Evolutionary conservation across 2,113 vertebrate genomes (phyloP).

Genomic region (Calidris pugnax): DNA sequence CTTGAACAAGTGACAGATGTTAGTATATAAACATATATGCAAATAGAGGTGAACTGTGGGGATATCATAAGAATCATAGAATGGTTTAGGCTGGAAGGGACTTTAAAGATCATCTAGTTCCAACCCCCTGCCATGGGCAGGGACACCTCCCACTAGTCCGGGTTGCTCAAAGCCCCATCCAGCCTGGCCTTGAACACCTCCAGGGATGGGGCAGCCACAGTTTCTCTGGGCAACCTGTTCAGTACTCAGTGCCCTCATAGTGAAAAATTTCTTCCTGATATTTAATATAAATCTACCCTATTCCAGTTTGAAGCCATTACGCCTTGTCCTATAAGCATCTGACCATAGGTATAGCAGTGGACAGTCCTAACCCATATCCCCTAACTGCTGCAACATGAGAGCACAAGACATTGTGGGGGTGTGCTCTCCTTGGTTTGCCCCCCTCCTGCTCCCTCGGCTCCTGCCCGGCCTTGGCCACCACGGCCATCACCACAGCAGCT

Average conservation of each 20-base stretch:
- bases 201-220: neutral
- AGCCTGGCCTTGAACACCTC: neutral
- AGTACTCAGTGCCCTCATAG: neutral
- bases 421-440: no score
- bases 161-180: neutral
- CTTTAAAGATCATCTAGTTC: neutral
- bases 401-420: no score
- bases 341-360: neutral
- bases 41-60: neutral
- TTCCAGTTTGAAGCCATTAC: neutral
- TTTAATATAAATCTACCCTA: neutral
- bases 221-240: neutral
- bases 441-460: no score
- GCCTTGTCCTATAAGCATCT: neutral
- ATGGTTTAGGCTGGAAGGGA: neutral
- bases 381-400: rapidly evolving
- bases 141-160: neutral
- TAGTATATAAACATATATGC: rapidly evolving
- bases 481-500: no score
- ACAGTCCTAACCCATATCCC: neutral
- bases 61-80: neutral
- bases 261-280: neutral
- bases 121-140: neutral
- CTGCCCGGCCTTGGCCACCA: no score
- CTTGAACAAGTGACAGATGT: neutral